A percentile compares a stretch with the other conserved stretches of the same genome.
Conservation (phyloP, 2,888 invertebrate species). For the Dryococelus australis region DNA sequence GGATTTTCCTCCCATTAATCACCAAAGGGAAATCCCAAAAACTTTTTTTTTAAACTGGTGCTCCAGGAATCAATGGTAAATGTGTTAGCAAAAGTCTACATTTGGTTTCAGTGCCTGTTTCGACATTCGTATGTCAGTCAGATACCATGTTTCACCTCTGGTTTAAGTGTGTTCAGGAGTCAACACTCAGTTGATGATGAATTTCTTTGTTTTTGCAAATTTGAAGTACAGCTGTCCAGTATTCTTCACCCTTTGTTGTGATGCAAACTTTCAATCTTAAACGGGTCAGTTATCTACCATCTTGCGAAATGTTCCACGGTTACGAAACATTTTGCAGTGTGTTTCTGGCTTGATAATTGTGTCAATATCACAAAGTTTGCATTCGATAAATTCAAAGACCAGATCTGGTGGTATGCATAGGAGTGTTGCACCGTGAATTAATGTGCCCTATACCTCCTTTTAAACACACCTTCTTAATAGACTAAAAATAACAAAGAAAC, state of each 20-base stretch:
- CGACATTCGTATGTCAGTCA: background rate
- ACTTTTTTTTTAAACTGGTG: background rate
- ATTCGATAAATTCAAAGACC: background rate
- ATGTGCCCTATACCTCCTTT: too few species aligned
- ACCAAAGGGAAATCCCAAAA: background rate
- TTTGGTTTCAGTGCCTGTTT: background rate
- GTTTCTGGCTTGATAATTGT: background rate
- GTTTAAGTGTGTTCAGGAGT: background rate
- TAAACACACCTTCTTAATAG: too few species aligned
- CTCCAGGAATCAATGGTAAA: background rate
- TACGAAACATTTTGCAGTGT: background rate
- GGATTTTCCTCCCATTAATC: background rate
- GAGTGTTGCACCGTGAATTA: too few species aligned
- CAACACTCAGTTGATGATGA: too few species aligned
- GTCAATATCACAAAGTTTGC: background rate
- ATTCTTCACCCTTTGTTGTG: background rate
- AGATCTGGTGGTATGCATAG: background rate
- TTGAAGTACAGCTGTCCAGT: background rate
- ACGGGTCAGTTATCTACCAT: background rate
- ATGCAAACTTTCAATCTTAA: background rate
- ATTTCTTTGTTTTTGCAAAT: too few species aligned
- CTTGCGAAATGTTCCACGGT: background rate
- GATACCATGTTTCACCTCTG: background rate
- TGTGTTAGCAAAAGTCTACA: background rate
- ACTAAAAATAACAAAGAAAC: too few species aligned